These are phyloP conservation scores for Synanthedon vespiformis DNA, from an alignment of 2,888 invertebrate genomes.

Conservation along the genomic window DNA sequence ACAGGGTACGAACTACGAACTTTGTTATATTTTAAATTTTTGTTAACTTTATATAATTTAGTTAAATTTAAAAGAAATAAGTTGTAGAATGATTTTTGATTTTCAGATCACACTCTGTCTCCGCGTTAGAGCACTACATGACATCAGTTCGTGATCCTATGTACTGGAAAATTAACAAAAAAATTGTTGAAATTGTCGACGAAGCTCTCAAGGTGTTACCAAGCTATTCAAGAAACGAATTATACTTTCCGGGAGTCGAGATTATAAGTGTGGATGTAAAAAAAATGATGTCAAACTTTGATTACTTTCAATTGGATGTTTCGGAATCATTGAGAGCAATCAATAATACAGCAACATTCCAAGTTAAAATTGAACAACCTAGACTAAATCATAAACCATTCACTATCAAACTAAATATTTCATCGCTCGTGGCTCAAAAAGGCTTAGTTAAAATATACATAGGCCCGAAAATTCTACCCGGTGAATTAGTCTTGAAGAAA, in stretches of 20 bases:
- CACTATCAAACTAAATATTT: slow-evolving; percentile 72
- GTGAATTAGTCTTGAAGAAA: slow-evolving; percentile 59
- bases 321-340: slow-evolving; percentile 67
- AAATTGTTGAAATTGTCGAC: slow-evolving; percentile 67
- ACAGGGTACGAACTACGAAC: slow-evolving; percentile 27
- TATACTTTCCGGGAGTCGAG: slow-evolving; percentile 73
- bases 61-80: not conserved
- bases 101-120: slow-evolving; percentile 38
- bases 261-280: slow-evolving; percentile 73
- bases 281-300: slow-evolving; percentile 75
- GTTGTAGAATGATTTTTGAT: slow-evolving; percentile 9
- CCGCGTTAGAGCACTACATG: slow-evolving; percentile 52
- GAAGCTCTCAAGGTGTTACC: slow-evolving; percentile 68
- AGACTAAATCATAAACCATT: slow-evolving; percentile 81
- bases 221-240: slow-evolving; percentile 70
- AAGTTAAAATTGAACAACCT: slow-evolving; percentile 64
- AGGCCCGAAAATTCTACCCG: slow-evolving; percentile 76
- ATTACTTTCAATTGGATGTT: slow-evolving; percentile 74
- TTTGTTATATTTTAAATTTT: slow-evolving; percentile 2
- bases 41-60: not conserved
- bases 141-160: slow-evolving; percentile 77
- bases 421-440: slow-evolving; percentile 69
- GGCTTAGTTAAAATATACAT: slow-evolving; percentile 75
- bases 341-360: slow-evolving; percentile 33
- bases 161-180: slow-evolving; percentile 76